Evolutionary conservation across 1,140 invertebrate species (phyloP).

Genomic region (Halesus radiatus): DNA sequence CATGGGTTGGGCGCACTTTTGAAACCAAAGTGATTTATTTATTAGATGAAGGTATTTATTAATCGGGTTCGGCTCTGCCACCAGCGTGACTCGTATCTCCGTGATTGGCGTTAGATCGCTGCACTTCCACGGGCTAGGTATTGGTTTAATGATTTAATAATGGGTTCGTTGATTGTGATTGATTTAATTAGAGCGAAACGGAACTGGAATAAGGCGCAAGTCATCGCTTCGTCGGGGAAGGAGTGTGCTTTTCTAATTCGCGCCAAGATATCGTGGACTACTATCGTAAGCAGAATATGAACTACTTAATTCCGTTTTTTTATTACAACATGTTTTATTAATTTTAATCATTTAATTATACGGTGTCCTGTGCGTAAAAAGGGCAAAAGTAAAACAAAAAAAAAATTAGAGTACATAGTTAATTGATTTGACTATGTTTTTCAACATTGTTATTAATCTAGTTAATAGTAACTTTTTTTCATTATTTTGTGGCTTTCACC

Average conservation of each 20-base stretch:
- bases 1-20: too few relatives aligned
- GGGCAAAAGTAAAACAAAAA: too few relatives aligned
- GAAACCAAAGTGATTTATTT: neutral
- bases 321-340: too few relatives aligned
- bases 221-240: slow-evolving; percentile 9
- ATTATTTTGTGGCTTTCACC: too few relatives aligned
- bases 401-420: too few relatives aligned
- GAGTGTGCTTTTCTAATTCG: slow-evolving; percentile 16
- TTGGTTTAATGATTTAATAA: slow-evolving; percentile 57
- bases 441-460: too few relatives aligned
- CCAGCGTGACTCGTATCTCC: neutral
- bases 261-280: neutral
- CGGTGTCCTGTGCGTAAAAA: too few relatives aligned
- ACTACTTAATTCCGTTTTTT: too few relatives aligned
- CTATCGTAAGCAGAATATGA: neutral
- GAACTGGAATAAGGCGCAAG: slow-evolving; percentile 34
- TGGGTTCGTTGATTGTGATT: slow-evolving; percentile 55
- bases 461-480: too few relatives aligned
- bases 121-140: slow-evolving; percentile 48
- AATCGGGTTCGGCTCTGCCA: neutral
- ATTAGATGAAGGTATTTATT: neutral
- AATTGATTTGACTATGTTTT: too few relatives aligned
- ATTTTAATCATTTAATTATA: too few relatives aligned
- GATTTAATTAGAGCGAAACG: slow-evolving; percentile 57
- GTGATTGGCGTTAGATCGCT: slow-evolving; percentile 48